Base-by-base conservation (phyloP, 2,888 invertebrate genomes). In the Dynastes maya region DNA sequence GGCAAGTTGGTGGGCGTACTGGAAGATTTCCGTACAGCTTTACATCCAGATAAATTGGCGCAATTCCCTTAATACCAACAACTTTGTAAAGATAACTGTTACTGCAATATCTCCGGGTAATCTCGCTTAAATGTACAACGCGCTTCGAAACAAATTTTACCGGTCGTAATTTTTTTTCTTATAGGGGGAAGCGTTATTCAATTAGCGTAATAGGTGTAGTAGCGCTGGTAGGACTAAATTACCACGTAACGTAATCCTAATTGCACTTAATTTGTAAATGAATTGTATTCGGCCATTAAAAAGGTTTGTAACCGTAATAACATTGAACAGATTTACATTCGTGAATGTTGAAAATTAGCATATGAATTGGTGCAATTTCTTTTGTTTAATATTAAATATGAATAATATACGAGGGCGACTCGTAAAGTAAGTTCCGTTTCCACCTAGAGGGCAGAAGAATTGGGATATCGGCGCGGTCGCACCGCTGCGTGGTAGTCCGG, bases 71-170 rank as follows among this genome's bases (percentile, higher is more conserved):
- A 71, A 71, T 71, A 71, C 71, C 32, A 71, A 71, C 71, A 71
- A 71, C 55, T 71, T 71, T 71, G 71, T 71, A 71, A 71, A 71
- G 71, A 71, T 71, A 71, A 71, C 37, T 55, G 71, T 71, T 71
- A 71, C 55, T 71, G 71, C 71, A 55, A 55, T 55, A 55, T 49
- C 71, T 53, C 8, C 53, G 16, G 8, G 53, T 71, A 53, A 71
- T 53, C 55, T 55, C 13, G 32, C 53, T 71, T 37, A 49, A 67
- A 67, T 11, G 22, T 49, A 49, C 9, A 67, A 49, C 27, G 45
- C 9, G 22, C 49, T 16, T 11, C 22, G 45, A 49, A 67, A 45
- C 45, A 67, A 67, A 67, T 67, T 49, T 13, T 67, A 67, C 32
- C 63, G 63, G 63, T 63, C 29, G 29, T 29, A 11, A 29, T 9